Evolutionary conservation across 2,888 invertebrate species (phyloP), one percentile per base, ranked within the genome.

Genomic region (Scelioninae gen. 1): DNA sequence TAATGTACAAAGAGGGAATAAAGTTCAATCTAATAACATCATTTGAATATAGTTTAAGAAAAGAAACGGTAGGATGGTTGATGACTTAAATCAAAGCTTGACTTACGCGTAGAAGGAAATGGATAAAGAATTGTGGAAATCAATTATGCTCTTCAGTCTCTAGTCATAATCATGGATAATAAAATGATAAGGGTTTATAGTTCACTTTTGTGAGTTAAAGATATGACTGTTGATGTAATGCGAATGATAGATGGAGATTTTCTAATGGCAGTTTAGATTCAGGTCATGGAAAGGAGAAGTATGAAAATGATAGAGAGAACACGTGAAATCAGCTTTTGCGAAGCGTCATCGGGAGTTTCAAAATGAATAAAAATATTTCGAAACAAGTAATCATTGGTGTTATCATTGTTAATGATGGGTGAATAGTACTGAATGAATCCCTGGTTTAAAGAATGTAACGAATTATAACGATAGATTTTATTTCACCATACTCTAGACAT

Each of bases 91-190:
- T 10, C 4, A 5, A 51, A 29, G 11, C 9, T 51, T n/a, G 32
- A 31, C 13, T 2, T 5, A 32, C 8, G n/a, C 31, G 32, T n/a
- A 10, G 16, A 32, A 56, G 23, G 23, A 23, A 23, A 4, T 23
- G 23, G 4, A 23, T 23, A 4, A 23, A 23, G 23, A 23, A 1
- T 87, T 84, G 51, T 83, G 76, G 81, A 38, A 38, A 38, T 38
- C 85, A 87, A 87, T 86, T 85, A 87, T 80, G 84, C 89, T 87
- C 87, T 88, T 88, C 87, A 87, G 86, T 87, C 88, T 90, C 90
- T 90, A 90, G 90, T 90, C 90, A 90, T 89, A 88, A 85, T 86
- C 11, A 5, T 84, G 84, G n/a, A n/a, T n/a, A n/a, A n/a, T n/a
- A n/a, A n/a, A n/a, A 84, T 82, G 66, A 81, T 55, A 74, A 84